These are phyloP conservation scores for Otus scops DNA, from an alignment of 2,797 vertebrate genomes.

Conservation along the genomic window DNA sequence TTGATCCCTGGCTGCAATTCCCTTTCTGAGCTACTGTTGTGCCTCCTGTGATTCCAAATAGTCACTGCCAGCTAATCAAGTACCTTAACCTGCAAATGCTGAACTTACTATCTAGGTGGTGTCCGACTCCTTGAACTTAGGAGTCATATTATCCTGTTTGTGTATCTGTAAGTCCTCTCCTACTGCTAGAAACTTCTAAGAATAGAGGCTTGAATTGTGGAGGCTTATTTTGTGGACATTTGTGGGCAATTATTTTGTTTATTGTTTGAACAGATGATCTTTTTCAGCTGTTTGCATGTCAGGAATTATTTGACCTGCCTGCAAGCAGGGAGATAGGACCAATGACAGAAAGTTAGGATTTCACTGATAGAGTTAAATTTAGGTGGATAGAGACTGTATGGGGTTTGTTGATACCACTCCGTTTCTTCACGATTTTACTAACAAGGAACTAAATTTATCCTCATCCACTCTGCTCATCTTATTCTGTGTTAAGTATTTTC, in stretches of 20 bases:
- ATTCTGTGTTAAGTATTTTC: background rate
- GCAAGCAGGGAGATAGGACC: background rate
- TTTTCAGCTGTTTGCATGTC: background rate
- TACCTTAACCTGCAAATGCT: background rate
- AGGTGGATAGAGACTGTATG: background rate
- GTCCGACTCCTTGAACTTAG: background rate
- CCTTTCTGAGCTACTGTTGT: background rate
- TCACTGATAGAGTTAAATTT: background rate
- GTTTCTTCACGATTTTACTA: background rate
- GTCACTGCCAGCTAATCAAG: background rate
- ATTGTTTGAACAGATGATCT: background rate
- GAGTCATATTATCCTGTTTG: background rate
- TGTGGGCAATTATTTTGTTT: background rate
- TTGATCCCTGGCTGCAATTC: background rate
- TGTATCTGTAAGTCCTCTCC: background rate
- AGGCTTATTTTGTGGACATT: background rate
- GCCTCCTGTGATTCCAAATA: background rate
- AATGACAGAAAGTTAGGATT: background rate
- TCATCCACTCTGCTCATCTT: background rate
- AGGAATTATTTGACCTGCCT: background rate
- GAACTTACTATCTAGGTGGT: background rate
- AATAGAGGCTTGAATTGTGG: background rate
- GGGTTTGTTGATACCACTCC: background rate
- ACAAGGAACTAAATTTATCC: background rate
- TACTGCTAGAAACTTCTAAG: background rate